phyloP scores from a whole-genome alignment of 2,888 invertebrate species.

The Rutpela maculata region DNA sequence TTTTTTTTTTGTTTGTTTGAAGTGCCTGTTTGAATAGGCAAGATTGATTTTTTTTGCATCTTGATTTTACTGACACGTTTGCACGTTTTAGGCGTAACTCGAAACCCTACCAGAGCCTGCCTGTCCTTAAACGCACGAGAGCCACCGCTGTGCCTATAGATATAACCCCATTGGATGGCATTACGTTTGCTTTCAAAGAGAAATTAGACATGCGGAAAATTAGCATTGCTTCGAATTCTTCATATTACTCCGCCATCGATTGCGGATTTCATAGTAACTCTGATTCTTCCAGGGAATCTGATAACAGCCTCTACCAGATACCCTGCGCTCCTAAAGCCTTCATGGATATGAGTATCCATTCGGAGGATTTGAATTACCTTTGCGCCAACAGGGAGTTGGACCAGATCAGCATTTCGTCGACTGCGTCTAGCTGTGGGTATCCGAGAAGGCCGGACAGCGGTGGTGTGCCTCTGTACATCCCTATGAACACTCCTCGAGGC shows the following conservation, averaged over 20 bases:
- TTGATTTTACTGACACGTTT: slow-evolving; percentile 8
- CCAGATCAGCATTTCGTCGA: slow-evolving; percentile 79
- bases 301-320: slow-evolving; percentile 77
- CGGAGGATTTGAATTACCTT: slow-evolving; percentile 76
- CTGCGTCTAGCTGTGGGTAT: slow-evolving; percentile 78
- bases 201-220: slow-evolving; percentile 65
- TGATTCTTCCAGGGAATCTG: slow-evolving; percentile 76
- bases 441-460: slow-evolving; percentile 75
- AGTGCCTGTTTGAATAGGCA: not conserved
- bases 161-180: slow-evolving; percentile 68
- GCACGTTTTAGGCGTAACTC: slow-evolving; percentile 66
- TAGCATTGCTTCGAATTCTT: slow-evolving; percentile 65
- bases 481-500: slow-evolving; percentile 76
- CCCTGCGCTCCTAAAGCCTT: slow-evolving; percentile 77
- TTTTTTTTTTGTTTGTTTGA: not conserved
- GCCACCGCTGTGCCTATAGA: slow-evolving; percentile 65
- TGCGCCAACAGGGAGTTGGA: slow-evolving; percentile 77
- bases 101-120: slow-evolving; percentile 71
- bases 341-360: slow-evolving; percentile 77
- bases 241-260: slow-evolving; percentile 69
- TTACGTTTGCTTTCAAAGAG: slow-evolving; percentile 71
- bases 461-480: slow-evolving; percentile 76
- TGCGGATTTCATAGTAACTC: slow-evolving; percentile 61
- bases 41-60: slow-evolving; percentile 8
- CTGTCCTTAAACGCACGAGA: slow-evolving; percentile 65